Base-by-base conservation (phyloP, 2,797 vertebrate species). In the Eleutherodactylus coqui region DNA sequence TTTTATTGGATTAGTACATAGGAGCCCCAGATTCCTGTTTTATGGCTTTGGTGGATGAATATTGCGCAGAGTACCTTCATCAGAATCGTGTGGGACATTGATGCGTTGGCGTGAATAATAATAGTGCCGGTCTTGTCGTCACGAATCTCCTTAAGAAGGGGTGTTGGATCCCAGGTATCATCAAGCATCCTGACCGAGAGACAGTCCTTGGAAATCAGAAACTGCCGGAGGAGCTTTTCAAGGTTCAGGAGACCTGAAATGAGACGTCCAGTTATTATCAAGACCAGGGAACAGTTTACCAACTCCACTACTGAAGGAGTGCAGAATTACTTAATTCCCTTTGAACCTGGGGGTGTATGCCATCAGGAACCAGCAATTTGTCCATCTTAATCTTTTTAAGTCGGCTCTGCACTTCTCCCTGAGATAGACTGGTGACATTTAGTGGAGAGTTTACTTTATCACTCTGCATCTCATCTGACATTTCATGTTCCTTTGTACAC, bases 171-270 rank as follows among this genome's bases (percentile, higher is more conserved):
- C 91, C 97, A 93, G 91, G 96, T 98, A 92, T 99, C 96, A 24
- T 99, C 98, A 85, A 99, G 92, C 97, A 99, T 98, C 90, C 98
- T 96, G 87, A 99, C 97, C 0, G 97, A 98, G 81, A 99, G 95
- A 0, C 97, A 98, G 90, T 99, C 98, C 95, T 98, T 99, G 91
- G 98, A 99, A 91, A 99, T 99, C 79, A 99, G 98, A 94, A 99
- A 99, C 91, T 98, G 97, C 78, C 97, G 94, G 78, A 99, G 96
- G 92, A 99, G 93, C 93, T 96, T 96, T 95, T 99, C 98, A 84
- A 99, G 94, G 94, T 98, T 99, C 90, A 99, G 92, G 93, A 99
- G 96, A 95, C 98, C 98, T 99, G 92, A 0, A 79, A 17, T n/a
- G 4, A 0, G 73, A 60, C 10, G 11, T 10, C 11, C 27, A 34